Base-by-base conservation (phyloP, 2,888 invertebrate genomes). In the Aquatica leii region DNA sequence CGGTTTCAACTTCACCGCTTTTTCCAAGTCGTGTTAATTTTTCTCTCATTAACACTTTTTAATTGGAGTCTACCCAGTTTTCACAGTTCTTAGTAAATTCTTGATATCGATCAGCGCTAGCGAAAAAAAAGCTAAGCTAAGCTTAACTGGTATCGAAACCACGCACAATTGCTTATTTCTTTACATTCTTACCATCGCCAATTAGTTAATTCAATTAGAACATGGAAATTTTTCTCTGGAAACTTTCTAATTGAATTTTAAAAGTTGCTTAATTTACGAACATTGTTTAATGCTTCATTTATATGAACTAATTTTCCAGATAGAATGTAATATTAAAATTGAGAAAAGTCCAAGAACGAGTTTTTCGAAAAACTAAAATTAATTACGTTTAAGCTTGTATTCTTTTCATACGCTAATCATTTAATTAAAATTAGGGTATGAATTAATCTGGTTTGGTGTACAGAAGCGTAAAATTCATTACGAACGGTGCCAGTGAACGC, bases 341-440 rank as follows among this genome's bases (percentile, higher is more conserved):
- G 3, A 18, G 9, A 46, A 20, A 20, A 46, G 12, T 43, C 17
- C 14, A 14, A 31, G 31, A 31, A 18, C 59, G 37, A 31, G 14
- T 41, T 21, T 35, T 18, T 40, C 37, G 73, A 69, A 67, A 65
- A 70, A 68, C 69, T 68, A 59, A 72, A 71, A 74, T 72, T 74
- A 75, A 77, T 75, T 73, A 72, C 72, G 69, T 71, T 69, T 68
- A 69, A 69, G 69, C 68, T 68, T 72, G 69, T 72, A 73, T 74
- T 76, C 76, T 76, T 77, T 76, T 74, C 74, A 74, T 73, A 75
- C 71, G 74, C 72, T 74, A 76, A 77, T 75, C 72, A 69, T 75
- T 77, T 76, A 75, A 77, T 76, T 76, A 75, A 76, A 76, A 76
- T 75, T 71, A 72, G 71, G 71, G 69, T 74, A 73, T 71, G 74